Conservation (phyloP, 2,888 invertebrate genomes). For the Notodonta dromedarius region DNA sequence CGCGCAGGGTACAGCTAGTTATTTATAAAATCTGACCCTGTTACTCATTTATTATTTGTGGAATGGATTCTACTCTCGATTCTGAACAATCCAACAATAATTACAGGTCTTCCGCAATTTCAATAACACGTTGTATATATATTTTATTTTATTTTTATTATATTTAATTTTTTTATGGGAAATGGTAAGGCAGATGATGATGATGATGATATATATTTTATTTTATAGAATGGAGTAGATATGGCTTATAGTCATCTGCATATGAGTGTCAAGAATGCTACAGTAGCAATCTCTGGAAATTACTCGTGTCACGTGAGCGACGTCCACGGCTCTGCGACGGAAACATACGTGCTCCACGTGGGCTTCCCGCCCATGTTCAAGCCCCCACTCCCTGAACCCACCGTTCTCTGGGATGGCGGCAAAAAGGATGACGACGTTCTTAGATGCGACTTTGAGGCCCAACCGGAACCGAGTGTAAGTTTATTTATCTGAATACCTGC, state of each 20-base stretch:
- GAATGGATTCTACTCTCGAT: too few species aligned
- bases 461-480: slow-evolving; percentile 26
- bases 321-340: slow-evolving; percentile 21
- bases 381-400: background rate
- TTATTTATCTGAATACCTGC: too few species aligned
- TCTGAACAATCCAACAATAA: too few species aligned
- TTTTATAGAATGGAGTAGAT: slow-evolving; percentile 1
- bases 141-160: too few species aligned
- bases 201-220: too few species aligned
- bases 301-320: slow-evolving; percentile 40
- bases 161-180: too few species aligned
- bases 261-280: slow-evolving; percentile 13
- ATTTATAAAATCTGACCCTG: too few species aligned
- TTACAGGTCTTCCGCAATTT: too few species aligned
- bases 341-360: slow-evolving; percentile 32
- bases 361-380: slow-evolving; percentile 26
- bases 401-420: slow-evolving; percentile 23
- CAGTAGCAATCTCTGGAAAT: slow-evolving; percentile 24
- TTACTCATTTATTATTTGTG: too few species aligned
- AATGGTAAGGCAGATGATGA: too few species aligned
- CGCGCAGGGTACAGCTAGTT: too few species aligned
- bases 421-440: slow-evolving; percentile 4
- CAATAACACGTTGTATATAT: too few species aligned
- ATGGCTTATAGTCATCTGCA: background rate
- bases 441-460: slow-evolving; percentile 17